Conservation (phyloP, 2,113 vertebrate species). For the Lophura nycthemera region DNA sequence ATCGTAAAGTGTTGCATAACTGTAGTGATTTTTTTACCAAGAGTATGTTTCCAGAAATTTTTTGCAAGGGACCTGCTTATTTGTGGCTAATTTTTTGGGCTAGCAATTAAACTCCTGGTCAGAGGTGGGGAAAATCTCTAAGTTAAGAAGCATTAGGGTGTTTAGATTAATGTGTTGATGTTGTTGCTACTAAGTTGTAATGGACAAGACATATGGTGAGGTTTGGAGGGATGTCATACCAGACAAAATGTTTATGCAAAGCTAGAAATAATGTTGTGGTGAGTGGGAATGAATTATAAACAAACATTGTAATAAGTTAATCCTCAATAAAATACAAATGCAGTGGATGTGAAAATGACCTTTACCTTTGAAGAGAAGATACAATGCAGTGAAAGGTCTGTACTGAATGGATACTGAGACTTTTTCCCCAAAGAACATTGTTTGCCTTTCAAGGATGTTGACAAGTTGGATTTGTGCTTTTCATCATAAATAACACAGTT, state of each 20-base stretch:
- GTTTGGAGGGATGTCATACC: background rate
- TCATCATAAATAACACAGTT: background rate
- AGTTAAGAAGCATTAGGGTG: background rate
- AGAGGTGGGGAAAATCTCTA: background rate
- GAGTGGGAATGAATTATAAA: background rate
- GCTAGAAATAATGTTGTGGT: background rate
- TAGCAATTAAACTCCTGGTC: background rate
- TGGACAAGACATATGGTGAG: background rate
- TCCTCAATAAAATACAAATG: background rate
- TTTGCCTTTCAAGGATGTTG: background rate
- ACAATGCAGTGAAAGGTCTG: background rate
- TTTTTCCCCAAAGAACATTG: background rate
- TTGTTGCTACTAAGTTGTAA: background rate
- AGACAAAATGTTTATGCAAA: background rate
- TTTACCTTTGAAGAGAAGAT: background rate
- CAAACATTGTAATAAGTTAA: background rate
- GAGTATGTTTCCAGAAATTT: background rate
- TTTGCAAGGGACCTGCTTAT: background rate
- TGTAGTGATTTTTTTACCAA: background rate
- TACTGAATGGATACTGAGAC: background rate
- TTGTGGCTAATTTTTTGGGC: background rate
- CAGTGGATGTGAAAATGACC: background rate
- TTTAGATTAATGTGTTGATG: background rate
- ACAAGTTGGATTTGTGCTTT: background rate
- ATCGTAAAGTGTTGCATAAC: background rate